These are phyloP conservation scores for Lophura nycthemera DNA, from an alignment of 2,113 vertebrate genomes.

Conservation along the genomic window DNA sequence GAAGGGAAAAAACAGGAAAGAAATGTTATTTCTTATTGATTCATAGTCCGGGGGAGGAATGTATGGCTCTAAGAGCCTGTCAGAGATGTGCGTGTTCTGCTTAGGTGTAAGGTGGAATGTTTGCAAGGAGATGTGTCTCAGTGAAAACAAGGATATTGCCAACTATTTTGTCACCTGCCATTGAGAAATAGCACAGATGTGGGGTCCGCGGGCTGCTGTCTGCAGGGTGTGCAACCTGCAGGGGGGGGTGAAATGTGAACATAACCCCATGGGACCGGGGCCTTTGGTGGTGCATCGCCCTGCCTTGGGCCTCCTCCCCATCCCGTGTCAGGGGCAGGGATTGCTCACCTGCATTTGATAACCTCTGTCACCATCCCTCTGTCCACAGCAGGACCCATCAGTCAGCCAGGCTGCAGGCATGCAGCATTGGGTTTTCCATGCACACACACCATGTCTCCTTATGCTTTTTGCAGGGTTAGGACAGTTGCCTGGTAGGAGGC, in stretches of 20 bases:
- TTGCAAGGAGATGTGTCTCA: neutral
- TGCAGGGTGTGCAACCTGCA: neutral
- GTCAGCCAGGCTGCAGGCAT: neutral
- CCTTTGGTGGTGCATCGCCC: neutral
- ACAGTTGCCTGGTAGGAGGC: neutral
- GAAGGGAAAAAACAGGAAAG: neutral
- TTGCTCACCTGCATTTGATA: neutral
- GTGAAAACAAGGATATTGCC: neutral
- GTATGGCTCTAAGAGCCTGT: neutral
- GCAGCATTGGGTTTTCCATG: neutral
- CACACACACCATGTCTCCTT: accelerated
- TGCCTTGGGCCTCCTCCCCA: neutral
- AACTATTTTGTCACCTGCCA: neutral
- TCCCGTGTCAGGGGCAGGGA: accelerated
- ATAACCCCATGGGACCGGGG: neutral
- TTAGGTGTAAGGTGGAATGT: neutral
- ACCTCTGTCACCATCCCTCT: accelerated
- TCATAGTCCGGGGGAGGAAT: neutral
- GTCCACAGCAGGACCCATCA: neutral
- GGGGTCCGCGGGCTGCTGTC: neutral
- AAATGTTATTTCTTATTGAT: neutral
- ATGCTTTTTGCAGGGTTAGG: neutral
- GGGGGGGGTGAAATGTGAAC: neutral
- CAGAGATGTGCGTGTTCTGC: neutral
- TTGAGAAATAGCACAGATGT: neutral